Base-by-base conservation (phyloP, 2,113 vertebrate species). In the Aptenodytes forsteri region DNA sequence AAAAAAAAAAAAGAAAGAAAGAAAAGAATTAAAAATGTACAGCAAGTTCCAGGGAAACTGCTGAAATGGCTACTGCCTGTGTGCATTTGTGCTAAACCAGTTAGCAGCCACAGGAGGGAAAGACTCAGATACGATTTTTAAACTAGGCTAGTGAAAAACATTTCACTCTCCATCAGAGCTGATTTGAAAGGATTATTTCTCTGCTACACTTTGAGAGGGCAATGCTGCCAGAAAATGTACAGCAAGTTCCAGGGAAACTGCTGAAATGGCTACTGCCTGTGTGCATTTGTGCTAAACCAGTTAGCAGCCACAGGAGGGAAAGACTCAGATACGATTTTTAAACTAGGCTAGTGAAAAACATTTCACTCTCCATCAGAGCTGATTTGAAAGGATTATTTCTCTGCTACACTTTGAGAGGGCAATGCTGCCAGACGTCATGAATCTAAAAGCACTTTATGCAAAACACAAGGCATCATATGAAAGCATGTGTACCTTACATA, bases 381-480 rank as follows among this genome's bases (percentile, higher is more conserved):
- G 58, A 90, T 89, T 87, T 56, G 44, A 80, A 86, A 96, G 70
- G 66, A 87, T 96, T 93, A 83, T 84, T 83, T 84, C 59, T 90
- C 36, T 38, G 52, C 82, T 84, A 49, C 38, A 26, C 13, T 66
- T 65, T 21, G 49, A 91, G 86, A 87, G 36, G 79, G 59, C n/a
- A 90, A 26, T 47, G 34, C 42, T 90, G 58, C 62, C 79, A 87
- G 62, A 84, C 40, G 72, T 65, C 65, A 67, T 59, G 58, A 89
- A 72, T 65, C 20, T 50, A 72, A 89, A 87, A 87, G 76, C 47
- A 67, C 42, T 91, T 87, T 34, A 52, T 70, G 65, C 34, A 69
- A 85, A 95, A 79, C 30, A 20, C 14, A 58, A 69, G 58, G 22
- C n/a, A 89, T 66, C 6, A 1, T 30, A 79, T 25, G 29, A 94